Evolutionary conservation across 2,888 invertebrate species (phyloP).

Genomic region (Trilocha varians): DNA sequence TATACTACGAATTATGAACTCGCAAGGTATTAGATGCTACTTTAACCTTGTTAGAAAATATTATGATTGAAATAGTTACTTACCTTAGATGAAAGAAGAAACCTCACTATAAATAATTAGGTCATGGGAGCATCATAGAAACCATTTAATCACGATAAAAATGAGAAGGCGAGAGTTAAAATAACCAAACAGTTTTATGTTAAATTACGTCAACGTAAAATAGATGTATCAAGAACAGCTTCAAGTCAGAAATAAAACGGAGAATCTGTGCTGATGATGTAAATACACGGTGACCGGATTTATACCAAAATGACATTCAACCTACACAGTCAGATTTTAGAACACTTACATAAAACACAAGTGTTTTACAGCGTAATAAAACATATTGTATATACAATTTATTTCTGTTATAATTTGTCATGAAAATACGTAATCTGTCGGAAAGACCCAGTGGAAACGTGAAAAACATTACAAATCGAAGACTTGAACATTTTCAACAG

Average conservation of each 20-base stretch:
- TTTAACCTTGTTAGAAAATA: too few relatives aligned
- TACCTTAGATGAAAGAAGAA: too few relatives aligned
- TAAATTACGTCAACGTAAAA: background rate
- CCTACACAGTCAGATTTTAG: conserved; percentile 41
- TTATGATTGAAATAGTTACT: too few relatives aligned
- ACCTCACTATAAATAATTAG: too few relatives aligned
- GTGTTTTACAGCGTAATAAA: conserved; percentile 23
- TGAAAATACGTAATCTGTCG: conserved; percentile 24
- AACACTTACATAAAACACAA: conserved; percentile 40
- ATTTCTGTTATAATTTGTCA: conserved; percentile 32
- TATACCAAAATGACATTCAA: conserved; percentile 25
- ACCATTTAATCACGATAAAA: background rate
- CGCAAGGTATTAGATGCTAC: too few relatives aligned
- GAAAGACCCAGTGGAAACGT: conserved; percentile 27
- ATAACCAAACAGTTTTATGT: background rate
- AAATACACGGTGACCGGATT: conserved; percentile 32
- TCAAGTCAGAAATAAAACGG: conserved; percentile 2
- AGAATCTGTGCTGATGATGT: conserved; percentile 14
- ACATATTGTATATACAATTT: conserved; percentile 25
- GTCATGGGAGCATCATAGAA: background rate
- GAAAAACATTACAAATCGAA: conserved; percentile 15
- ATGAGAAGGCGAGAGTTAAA: background rate
- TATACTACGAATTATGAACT: too few relatives aligned
- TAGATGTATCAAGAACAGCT: background rate
- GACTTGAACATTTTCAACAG: conserved; percentile 22